phyloP scores from a whole-genome alignment of 2,797 vertebrate genomes.

The Carapus acus region DNA sequence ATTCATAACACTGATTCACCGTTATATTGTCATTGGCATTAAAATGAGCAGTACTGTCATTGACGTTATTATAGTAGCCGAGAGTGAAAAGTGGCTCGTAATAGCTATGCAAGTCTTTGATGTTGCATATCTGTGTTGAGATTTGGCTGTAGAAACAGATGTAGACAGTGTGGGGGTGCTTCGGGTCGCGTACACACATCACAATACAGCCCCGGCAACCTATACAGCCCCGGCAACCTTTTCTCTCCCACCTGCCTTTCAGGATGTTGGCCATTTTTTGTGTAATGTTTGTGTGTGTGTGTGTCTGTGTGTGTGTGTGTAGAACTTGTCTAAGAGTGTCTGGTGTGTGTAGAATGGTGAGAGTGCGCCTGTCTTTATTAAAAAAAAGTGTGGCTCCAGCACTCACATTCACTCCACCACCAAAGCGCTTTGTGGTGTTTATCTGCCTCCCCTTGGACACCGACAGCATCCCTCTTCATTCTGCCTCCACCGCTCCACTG shows the following conservation, averaged over 20 bases:
- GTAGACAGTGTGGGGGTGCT: no score
- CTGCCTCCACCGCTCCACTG: slow-evolving; percentile 58
- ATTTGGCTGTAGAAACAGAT: slow-evolving; percentile 57
- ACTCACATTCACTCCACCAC: slow-evolving; percentile 78
- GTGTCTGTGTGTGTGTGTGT: slow-evolving; percentile 18
- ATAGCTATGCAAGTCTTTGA: slow-evolving; percentile 61
- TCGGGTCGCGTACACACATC: slow-evolving; percentile 16
- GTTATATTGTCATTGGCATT: slow-evolving; percentile 42
- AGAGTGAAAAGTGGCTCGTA: slow-evolving; percentile 62
- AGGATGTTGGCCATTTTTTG: slow-evolving; percentile 28
- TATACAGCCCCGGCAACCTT: slow-evolving; percentile 47
- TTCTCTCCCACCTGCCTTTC: slow-evolving; percentile 46
- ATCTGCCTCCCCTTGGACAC: slow-evolving; percentile 74
- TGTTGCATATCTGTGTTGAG: slow-evolving; percentile 55
- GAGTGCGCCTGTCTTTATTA: slow-evolving; percentile 66
- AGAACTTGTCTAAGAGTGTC: slow-evolving; percentile 26
- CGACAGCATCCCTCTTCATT: slow-evolving; percentile 61
- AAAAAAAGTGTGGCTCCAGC: slow-evolving; percentile 78
- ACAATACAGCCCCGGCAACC: slow-evolving; percentile 41
- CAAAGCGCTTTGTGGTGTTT: slow-evolving; percentile 74
- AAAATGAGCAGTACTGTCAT: slow-evolving; percentile 51
- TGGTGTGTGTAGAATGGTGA: slow-evolving; percentile 39
- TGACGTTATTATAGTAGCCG: slow-evolving; percentile 52
- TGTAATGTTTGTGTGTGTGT: slow-evolving; percentile 13
- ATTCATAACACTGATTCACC: slow-evolving; percentile 56